Percentiles rank a stretch among this genome's conserved stretches.
These are phyloP conservation scores for Pedetes capensis DNA, from an alignment of 2,113 vertebrate species.

Conservation along the genomic window DNA sequence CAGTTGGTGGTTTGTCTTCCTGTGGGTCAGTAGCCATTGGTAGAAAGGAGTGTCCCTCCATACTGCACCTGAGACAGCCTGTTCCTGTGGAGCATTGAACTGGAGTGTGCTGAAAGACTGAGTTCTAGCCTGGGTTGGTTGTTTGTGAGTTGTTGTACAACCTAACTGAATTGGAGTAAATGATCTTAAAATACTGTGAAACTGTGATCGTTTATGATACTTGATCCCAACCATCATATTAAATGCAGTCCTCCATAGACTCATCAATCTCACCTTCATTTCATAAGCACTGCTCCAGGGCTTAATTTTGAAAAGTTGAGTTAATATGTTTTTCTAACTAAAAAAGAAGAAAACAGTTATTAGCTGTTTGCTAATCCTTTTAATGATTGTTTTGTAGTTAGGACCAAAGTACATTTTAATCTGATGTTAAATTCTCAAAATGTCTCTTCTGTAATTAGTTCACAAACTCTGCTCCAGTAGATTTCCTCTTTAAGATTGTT, in stretches of 20 bases:
- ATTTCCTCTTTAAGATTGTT: constrained; percentile 24
- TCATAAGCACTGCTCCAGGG: neutral
- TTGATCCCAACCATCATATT: neutral
- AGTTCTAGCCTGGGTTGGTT: neutral
- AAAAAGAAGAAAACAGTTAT: neutral
- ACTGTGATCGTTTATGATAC: constrained; percentile 1
- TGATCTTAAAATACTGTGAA: neutral
- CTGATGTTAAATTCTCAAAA: neutral
- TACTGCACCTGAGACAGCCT: neutral
- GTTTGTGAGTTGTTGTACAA: neutral
- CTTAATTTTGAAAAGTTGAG: constrained; percentile 43
- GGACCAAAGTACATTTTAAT: constrained; percentile 45
- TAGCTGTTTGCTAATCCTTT: neutral
- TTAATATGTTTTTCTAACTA: neutral
- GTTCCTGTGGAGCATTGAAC: neutral
- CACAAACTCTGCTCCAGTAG: neutral
- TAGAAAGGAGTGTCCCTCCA: neutral
- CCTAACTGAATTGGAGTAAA: neutral
- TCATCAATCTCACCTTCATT: neutral
- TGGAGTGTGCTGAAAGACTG: neutral
- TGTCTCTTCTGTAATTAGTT: neutral
- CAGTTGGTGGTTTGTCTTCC: neutral
- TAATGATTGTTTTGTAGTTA: constrained; percentile 26
- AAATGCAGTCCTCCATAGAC: neutral
- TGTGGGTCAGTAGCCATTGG: neutral